A percentile compares a stretch with the other conserved stretches of the same genome.
phyloP scores from a whole-genome alignment of 1,140 invertebrate genomes.

The Drosophila hydei region DNA sequence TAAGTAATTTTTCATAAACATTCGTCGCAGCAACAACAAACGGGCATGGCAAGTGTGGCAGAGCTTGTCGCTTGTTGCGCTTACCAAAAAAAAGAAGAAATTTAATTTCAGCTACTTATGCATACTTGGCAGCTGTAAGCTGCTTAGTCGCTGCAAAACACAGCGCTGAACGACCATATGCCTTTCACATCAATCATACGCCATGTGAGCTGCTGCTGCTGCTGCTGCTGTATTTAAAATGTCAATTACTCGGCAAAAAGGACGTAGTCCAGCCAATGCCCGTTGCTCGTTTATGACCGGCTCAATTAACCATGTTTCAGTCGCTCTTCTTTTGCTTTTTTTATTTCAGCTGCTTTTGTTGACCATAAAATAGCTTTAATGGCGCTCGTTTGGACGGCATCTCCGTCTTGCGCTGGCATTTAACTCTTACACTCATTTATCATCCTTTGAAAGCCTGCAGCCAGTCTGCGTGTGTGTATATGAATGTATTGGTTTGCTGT shows the following conservation, averaged over 20 bases:
- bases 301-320: slow-evolving; percentile 48
- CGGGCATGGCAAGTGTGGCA: too few relatives aligned
- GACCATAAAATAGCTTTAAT: slow-evolving; percentile 77
- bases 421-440: slow-evolving; percentile 78
- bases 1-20: slow-evolving; percentile 78
- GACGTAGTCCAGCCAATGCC: not conserved
- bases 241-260: slow-evolving; percentile 52
- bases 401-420: slow-evolving; percentile 59
- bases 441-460: slow-evolving; percentile 71
- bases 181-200: slow-evolving; percentile 25
- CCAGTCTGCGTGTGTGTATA: slow-evolving; percentile 22
- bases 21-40: slow-evolving; percentile 36
- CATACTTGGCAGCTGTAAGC: slow-evolving; percentile 51
- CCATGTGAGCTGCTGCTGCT: slow-evolving; percentile 17
- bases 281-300: slow-evolving; percentile 7
- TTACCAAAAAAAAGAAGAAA: slow-evolving; percentile 32
- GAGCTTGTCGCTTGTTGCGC: slow-evolving; percentile 53
- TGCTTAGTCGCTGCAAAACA: slow-evolving; percentile 52
- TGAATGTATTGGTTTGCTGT: slow-evolving; percentile 41
- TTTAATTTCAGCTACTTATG: slow-evolving; percentile 79
- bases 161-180: slow-evolving; percentile 14
- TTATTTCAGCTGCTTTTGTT: slow-evolving; percentile 43
- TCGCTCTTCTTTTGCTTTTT: slow-evolving; percentile 18
- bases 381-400: slow-evolving; percentile 62
- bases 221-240: slow-evolving; percentile 60